A percentile compares a stretch with the other conserved stretches of the same genome.
phyloP scores from a whole-genome alignment of 2,113 vertebrate species.

The Paratilapia polleni region DNA sequence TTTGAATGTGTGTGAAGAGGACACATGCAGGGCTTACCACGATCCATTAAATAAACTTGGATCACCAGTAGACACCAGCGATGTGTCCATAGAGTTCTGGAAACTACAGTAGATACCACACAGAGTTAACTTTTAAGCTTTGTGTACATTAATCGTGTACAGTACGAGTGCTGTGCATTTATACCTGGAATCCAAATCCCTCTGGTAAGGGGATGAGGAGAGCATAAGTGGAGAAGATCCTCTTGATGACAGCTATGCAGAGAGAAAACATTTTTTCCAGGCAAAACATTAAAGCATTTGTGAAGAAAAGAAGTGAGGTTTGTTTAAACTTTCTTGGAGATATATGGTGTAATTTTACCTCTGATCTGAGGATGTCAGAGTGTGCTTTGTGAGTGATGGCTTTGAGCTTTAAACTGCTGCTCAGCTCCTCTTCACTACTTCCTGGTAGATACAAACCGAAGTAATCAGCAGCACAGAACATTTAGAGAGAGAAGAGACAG shows the following conservation, averaged over 20 bases:
- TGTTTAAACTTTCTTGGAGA: neutral
- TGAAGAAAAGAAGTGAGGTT: neutral
- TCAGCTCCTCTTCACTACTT: slow-evolving; percentile 89
- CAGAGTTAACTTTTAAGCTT: neutral
- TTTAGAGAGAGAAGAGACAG: rapidly evolving
- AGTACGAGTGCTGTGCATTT: rapidly evolving
- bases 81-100: slow-evolving; percentile 65
- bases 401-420: slow-evolving; percentile 81
- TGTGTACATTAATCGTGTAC: neutral
- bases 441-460: slow-evolving; percentile 55
- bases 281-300: neutral
- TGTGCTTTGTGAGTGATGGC: slow-evolving; percentile 80
- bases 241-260: slow-evolving; percentile 80
- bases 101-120: slow-evolving; percentile 40
- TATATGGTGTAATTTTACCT: slow-evolving; percentile 71
- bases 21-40: slow-evolving; percentile 56
- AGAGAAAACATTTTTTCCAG: neutral
- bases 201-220: slow-evolving; percentile 81
- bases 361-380: slow-evolving; percentile 84
- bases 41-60: slow-evolving; percentile 63
- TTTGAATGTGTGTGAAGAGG: neutral
- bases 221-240: slow-evolving; percentile 79
- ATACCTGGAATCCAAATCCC: slow-evolving; percentile 87
- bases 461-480: neutral
- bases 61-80: slow-evolving; percentile 60